phyloP scores from a whole-genome alignment of 2,113 vertebrate genomes.

The Gila orcuttii region DNA sequence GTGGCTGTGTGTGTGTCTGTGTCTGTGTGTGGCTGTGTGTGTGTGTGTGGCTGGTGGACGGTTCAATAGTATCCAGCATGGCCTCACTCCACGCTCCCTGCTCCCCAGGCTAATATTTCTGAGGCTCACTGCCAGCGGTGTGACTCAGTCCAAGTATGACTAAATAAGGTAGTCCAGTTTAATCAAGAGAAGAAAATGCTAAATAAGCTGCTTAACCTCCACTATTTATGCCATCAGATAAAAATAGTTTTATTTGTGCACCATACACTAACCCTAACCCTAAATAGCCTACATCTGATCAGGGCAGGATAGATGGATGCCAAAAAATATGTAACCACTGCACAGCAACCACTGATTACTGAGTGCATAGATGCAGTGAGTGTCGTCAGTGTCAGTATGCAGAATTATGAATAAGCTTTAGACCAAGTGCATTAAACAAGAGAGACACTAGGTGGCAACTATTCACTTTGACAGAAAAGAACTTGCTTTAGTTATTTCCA shows the following conservation, averaged over 20 bases:
- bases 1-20: neutral
- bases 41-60: conserved; percentile 17
- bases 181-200: conserved; percentile 11
- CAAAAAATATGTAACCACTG: neutral
- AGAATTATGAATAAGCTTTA: neutral
- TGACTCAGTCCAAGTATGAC: conserved; percentile 51
- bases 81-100: conserved; percentile 40
- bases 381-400: neutral
- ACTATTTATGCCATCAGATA: neutral
- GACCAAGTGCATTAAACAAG: neutral
- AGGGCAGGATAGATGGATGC: neutral
- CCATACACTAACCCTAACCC: neutral
- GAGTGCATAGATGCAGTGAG: neutral
- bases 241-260: conserved; percentile 8
- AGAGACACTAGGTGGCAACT: conserved; percentile 26
- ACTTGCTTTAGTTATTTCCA: neutral
- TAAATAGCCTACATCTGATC: neutral
- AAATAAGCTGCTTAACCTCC: neutral
- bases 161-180: conserved; percentile 59
- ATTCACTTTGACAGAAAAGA: neutral
- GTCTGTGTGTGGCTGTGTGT: neutral
- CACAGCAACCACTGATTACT: neutral
- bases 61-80: conserved; percentile 4
- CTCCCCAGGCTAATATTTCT: conserved; percentile 42
- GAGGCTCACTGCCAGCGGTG: conserved; percentile 37